Base-by-base conservation (phyloP, 2,113 vertebrate genomes). In the Caranx melampygus region DNA sequence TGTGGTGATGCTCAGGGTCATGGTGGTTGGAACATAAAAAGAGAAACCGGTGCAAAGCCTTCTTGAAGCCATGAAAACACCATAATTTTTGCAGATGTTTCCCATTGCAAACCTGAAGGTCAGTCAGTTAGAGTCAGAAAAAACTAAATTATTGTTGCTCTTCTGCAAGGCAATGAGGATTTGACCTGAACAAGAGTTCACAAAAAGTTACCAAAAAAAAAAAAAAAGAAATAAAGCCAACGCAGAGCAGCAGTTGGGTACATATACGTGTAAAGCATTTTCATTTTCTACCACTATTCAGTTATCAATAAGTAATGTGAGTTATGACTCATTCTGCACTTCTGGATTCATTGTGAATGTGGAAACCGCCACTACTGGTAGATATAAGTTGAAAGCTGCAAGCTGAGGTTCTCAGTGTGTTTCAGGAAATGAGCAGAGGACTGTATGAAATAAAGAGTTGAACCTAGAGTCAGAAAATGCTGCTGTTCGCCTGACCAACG, bases 1-100 rank as follows among this genome's bases (percentile, higher is more conserved):
- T 94, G 95, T 94, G 94, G 95, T 95, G 89, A 87, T 93, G 84
- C 86, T 89, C 78, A 91, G 87, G 95, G 94, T 95, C 94, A 94
- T 84, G 91, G 94, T 86, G 94, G 95, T 95, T 95, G 92, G 68
- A 94, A 82, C 87, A 84, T 72, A 92, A 49, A 89, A 85, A 87
- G 55, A 92, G 79, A 89, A 90, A 87, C 75, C 44, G 44, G 51
- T 84, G 75, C 37, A 31, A 76, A 89, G 82, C 35, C 57, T 57
- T 44, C 69, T 35, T 69, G 78, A 71, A 81, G 37, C 66, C 70
- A 73, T 34, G 3, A 82, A 82, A 82, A 84, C 44, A 16, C 18
- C 31, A 35, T 51, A 3, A 35, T 59, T 70, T 65, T 60, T 63
- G 55, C 72, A 64, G 26, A 60, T 35, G 3, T 34, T 9, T 37